phyloP scores from a whole-genome alignment of 2,888 invertebrate genomes.

The Drosophila gaucha region DNA sequence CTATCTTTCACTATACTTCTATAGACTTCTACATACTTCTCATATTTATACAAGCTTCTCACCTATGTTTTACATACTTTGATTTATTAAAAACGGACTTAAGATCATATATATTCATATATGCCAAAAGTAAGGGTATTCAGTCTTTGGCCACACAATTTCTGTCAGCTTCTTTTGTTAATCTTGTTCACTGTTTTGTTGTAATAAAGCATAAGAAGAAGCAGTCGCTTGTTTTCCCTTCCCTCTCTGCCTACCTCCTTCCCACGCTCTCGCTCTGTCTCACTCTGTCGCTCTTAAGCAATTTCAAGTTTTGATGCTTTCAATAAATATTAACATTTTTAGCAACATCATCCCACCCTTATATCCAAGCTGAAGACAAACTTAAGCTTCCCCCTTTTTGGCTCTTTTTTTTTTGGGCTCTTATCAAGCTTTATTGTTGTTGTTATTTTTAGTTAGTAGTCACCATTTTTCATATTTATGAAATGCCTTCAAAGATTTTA shows the following conservation, averaged over 20 bases:
- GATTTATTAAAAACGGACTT: too few relatives aligned
- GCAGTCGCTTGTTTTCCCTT: slow-evolving; percentile 2
- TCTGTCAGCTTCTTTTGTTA: slow-evolving; percentile 22
- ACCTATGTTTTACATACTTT: too few relatives aligned
- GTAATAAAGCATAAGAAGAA: slow-evolving; percentile 32
- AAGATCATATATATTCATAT: not conserved
- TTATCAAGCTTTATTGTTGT: slow-evolving; percentile 46
- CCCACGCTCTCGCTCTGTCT: not conserved
- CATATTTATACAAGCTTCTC: too few relatives aligned
- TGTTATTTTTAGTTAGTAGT: slow-evolving; percentile 68
- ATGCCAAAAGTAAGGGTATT: slow-evolving; percentile 1
- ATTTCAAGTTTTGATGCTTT: slow-evolving; percentile 62
- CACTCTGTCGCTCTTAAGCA: not conserved
- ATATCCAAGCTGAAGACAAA: not conserved
- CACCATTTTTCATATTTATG: slow-evolving; percentile 76
- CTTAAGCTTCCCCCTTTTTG: slow-evolving; percentile 9
- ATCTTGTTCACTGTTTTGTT: slow-evolving; percentile 24
- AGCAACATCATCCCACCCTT: slow-evolving; percentile 31
- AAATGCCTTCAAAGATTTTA: slow-evolving; percentile 78
- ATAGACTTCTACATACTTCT: too few relatives aligned
- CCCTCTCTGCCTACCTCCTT: not conserved
- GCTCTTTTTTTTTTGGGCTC: slow-evolving; percentile 20
- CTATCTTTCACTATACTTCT: too few relatives aligned
- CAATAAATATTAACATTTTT: slow-evolving; percentile 77
- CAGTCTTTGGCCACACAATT: not conserved